Base-by-base conservation (phyloP, 2,888 invertebrate genomes). In the Branchellion lobata region DNA sequence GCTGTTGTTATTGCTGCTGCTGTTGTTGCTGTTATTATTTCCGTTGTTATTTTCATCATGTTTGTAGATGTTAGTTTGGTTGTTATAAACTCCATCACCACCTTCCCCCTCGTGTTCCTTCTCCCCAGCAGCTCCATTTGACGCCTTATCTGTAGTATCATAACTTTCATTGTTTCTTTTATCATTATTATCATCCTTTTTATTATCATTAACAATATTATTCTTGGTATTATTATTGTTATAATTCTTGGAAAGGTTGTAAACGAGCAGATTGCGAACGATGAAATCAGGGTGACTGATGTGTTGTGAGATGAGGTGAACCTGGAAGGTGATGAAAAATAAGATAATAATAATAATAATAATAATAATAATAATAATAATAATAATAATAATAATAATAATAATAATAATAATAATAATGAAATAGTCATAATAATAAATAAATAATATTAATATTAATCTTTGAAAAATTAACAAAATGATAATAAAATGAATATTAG, bases 251-350 rank as follows among this genome's bases (percentile, higher is more conserved):
- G 27, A 18, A n/a, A 65, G 61, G 24, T 79, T 79, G 29, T 61
- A 18, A 14, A 79, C 61, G 24, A 79, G 51, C 24, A 79, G 53
- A 65, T 65, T 79, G 0, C 79, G 57, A 40, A 79, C 74, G 31
- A 79, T 71, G 27, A 18, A 79, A 51, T 79, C 75, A 1, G 36
- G 53, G 69, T 47, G 53, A 33, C 29, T 73, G 68, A 75, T 75
- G 68, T 79, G 79, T 24, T 79, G 75, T 0, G 79, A 79, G 1
- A 79, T 74, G 8, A 79, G 69, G 65, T 75, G 68, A 3, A 75
- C 75, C 79, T 79, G 74, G 1, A 33, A 11, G 31, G n/a, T 11
- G 47, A 21, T 21, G 14, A 8, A 14, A 40, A 8, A 21, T 21
- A 40, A 8, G 40, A 40, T 40, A 14, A 40, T 11, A 31, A 71